A percentile compares a stretch with the other conserved stretches of the same genome.
Conservation (phyloP, 2,888 invertebrate species). For the Pammene aurita region DNA sequence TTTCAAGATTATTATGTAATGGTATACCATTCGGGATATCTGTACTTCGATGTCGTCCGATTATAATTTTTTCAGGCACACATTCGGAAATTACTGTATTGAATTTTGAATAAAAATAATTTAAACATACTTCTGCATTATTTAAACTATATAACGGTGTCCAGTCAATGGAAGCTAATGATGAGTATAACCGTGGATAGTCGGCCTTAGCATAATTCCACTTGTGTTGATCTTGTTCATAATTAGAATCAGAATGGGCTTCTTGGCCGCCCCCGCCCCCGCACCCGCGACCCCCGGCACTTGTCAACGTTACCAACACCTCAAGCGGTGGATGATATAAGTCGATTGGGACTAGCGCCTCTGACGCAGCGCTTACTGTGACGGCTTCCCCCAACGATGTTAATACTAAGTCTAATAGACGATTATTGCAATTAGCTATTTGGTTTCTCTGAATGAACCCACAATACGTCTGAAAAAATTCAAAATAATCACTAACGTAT, state of each 20-base stretch:
- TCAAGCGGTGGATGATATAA: too few species aligned
- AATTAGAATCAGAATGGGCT: neutral
- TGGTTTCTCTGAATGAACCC: conserved; percentile 12
- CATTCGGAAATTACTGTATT: neutral
- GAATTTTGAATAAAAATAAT: neutral
- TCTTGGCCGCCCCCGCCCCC: neutral
- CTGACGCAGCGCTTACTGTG: neutral
- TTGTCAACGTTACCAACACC: neutral
- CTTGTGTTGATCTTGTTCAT: neutral
- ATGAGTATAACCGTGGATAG: conserved; percentile 9
- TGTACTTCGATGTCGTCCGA: neutral
- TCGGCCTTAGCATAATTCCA: conserved; percentile 16
- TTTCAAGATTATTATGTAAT: too few species aligned
- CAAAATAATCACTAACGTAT: neutral
- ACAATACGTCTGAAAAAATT: too few species aligned
- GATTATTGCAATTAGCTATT: neutral
- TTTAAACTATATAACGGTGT: conserved; percentile 7
- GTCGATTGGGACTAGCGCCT: too few species aligned
- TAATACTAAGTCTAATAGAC: neutral
- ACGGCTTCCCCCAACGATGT: neutral
- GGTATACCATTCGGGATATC: neutral
- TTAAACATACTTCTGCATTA: neutral
- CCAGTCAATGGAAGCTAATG: conserved; percentile 14
- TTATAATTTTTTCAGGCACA: neutral
- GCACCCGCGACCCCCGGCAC: neutral